Percentiles rank a stretch among this genome's conserved stretches.
Conservation (phyloP, 2,888 invertebrate species). For the Drosophila longiperda region DNA sequence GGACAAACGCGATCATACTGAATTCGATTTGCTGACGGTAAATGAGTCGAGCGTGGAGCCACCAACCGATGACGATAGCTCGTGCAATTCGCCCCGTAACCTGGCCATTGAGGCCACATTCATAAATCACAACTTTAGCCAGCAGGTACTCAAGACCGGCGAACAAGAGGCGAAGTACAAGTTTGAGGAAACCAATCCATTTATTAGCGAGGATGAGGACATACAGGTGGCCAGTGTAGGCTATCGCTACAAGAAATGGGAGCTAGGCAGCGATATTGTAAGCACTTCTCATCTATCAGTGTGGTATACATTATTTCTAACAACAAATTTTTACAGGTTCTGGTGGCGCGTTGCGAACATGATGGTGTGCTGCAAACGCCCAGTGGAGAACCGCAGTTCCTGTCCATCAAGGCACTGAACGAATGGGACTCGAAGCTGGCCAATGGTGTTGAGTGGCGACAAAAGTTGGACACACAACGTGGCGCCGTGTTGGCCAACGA, state of each 20-base stretch:
- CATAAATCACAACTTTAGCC: slow-evolving; percentile 99
- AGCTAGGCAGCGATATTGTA: slow-evolving; percentile 96
- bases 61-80: slow-evolving; percentile 97
- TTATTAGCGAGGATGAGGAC: slow-evolving; percentile 96
- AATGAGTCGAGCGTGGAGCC: slow-evolving; percentile 99
- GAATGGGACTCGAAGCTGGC: slow-evolving; percentile 99
- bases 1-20: slow-evolving; percentile 99
- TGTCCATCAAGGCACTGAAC: slow-evolving; percentile 98
- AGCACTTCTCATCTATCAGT: slow-evolving; percentile 75
- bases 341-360: slow-evolving; percentile 98
- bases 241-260: slow-evolving; percentile 98
- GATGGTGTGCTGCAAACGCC: slow-evolving; percentile 97
- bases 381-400: slow-evolving; percentile 95
- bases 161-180: slow-evolving; percentile 92
- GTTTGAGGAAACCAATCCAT: slow-evolving; percentile 96
- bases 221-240: slow-evolving; percentile 98
- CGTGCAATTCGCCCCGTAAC: slow-evolving; percentile 97
- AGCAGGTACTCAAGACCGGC: slow-evolving; percentile 92
- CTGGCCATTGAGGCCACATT: slow-evolving; percentile 99
- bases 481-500: slow-evolving; percentile 99
- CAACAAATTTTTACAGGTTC: slow-evolving; percentile 85
- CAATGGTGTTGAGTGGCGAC: slow-evolving; percentile 99
- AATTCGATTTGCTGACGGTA: slow-evolving; percentile 98
- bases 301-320: not conserved
- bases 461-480: slow-evolving; percentile 98